Base-by-base conservation (phyloP, 2,888 invertebrate species). In the Psylliodes chrysocephalus region DNA sequence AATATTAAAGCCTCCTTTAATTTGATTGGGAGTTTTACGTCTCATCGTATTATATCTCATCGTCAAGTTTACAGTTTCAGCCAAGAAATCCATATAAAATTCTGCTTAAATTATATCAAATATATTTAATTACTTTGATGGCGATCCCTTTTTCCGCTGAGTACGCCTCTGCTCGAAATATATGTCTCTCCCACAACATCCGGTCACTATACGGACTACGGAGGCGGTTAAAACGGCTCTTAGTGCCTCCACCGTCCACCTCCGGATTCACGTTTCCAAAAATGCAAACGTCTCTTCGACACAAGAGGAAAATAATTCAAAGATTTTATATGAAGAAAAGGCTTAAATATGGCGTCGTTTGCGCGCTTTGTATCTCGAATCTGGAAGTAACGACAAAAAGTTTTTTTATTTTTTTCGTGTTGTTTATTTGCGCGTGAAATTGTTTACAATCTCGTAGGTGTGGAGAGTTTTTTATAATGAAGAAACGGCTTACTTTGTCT, bases 241-340 rank as follows among this genome's bases (percentile, higher is more conserved):
- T 54, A 61, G 30, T 53, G 54, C 62, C 57, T 59, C 60, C 65
- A 68, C 62, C 68, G 65, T 63, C 63, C 56, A 56, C 63, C 57
- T 57, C 63, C 52, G 59, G 49, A 59, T 55, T 51, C 47, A 46
- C 46, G 46, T 68, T 66, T 68, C 68, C 68, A 68, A 68, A 68
- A 68, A 68, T 68, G 68, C 68, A 68, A 66, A 68, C 56, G 68
- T 64, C 53, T 68, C 61, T 55, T 60, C 60, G 63, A 63, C 52
- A 63, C 64, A 53, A 54, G 60, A 61, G 55, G 66, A 42, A 44
- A 51, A 67, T 69, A 69, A 69, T 69, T 69, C 61, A 69, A 60
- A 14, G 69, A 63, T 63, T 69, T 64, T 60, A 64, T 66, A 67
- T 56, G 68, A 60, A 62, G 60, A 60, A 63, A 66, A 56, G 52